A percentile compares a stretch with the other conserved stretches of the same genome.
phyloP scores from a whole-genome alignment of 2,113 vertebrate species.

The Furnarius figulus region DNA sequence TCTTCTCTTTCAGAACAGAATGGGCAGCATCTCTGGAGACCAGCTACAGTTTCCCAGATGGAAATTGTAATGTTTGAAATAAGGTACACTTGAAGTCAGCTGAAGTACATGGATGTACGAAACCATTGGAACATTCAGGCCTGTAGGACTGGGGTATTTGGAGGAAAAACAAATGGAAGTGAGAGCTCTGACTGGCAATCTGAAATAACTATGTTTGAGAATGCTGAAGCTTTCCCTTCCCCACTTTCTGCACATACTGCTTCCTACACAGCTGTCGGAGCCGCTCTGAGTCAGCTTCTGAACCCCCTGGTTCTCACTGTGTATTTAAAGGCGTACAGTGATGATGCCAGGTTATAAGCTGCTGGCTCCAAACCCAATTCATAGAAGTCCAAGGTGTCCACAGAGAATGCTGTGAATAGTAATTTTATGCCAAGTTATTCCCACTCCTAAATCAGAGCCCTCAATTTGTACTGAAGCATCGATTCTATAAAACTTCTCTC shows the following conservation, averaged over 20 bases:
- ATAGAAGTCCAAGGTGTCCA: not conserved
- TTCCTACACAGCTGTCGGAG: conserved; percentile 35
- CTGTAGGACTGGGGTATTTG: rapidly evolving
- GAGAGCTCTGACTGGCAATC: not conserved
- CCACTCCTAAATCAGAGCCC: not conserved
- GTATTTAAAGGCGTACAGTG: not conserved
- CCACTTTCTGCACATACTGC: not conserved
- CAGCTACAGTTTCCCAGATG: not conserved
- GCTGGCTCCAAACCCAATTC: not conserved
- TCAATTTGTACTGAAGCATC: not conserved
- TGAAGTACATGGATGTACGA: not conserved
- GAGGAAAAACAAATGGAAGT: not conserved
- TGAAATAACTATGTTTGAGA: not conserved
- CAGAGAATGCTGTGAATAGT: not conserved
- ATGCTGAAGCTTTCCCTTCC: not conserved
- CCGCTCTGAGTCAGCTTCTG: conserved; percentile 42
- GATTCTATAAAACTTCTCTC: not conserved
- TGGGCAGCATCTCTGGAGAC: not conserved
- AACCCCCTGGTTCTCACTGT: not conserved
- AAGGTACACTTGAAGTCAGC: not conserved
- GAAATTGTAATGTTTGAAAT: not conserved
- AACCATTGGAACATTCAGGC: not conserved
- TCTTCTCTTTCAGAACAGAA: not conserved
- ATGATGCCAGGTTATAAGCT: not conserved
- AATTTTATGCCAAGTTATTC: conserved; percentile 7